Evolutionary conservation across 23 tunicate genomes (phyloP).

Genomic region (Diplosoma virens): DNA sequence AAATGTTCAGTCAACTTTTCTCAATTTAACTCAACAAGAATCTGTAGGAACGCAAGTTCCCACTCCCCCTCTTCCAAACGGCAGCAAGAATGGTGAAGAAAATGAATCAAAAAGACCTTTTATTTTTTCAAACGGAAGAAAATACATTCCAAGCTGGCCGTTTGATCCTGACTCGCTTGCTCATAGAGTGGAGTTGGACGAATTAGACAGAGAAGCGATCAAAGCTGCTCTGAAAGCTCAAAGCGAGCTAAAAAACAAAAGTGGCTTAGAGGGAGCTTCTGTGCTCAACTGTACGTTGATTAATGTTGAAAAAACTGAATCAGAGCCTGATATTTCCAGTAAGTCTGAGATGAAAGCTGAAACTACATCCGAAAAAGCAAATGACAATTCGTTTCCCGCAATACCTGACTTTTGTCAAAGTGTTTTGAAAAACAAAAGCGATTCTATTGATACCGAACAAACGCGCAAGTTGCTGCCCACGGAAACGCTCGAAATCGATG

Average conservation of each 20-base stretch:
- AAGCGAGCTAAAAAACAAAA: conserved; percentile 1
- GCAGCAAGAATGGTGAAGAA: not conserved
- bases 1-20: conserved; percentile 25
- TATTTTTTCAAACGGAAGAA: not conserved
- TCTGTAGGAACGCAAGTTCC: conserved; percentile 50
- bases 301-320: no score
- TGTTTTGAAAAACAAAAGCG: not conserved
- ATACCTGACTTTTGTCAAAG: conserved; percentile 17
- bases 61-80: conserved; percentile 36
- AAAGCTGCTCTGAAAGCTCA: conserved; percentile 60
- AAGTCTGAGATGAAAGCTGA: no score
- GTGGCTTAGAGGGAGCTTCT: no score
- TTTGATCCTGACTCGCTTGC: conserved; percentile 68
- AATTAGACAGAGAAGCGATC: conserved; percentile 62
- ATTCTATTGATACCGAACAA: not conserved
- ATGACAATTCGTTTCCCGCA: conserved; percentile 22
- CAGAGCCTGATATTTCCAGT: no score
- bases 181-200: conserved; percentile 35
- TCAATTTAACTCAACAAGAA: not conserved
- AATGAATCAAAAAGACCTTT: not conserved
- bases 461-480: no score
- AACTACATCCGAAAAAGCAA: no score
- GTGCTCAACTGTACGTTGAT: no score
- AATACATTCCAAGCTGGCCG: conserved; percentile 88
- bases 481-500: no score